phyloP scores from a whole-genome alignment of 1,140 invertebrate genomes.

The Heliothis subflexa region DNA sequence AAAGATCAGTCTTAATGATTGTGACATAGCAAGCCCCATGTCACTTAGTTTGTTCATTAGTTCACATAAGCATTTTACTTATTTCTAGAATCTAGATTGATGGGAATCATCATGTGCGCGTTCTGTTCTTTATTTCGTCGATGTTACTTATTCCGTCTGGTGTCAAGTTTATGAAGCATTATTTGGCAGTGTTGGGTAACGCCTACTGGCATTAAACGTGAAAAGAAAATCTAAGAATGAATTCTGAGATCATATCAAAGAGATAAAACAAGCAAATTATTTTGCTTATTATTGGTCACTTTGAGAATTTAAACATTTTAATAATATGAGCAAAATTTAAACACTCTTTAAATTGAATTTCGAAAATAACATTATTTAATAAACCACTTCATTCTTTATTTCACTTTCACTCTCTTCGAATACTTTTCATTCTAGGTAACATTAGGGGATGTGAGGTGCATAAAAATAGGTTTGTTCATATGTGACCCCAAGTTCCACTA shows the following conservation, averaged over 20 bases:
- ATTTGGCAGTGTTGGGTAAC: constrained; percentile 59
- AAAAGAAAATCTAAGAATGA: constrained; percentile 22
- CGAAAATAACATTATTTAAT: constrained; percentile 35
- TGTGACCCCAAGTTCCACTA: constrained; percentile 6
- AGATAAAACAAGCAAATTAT: constrained; percentile 18
- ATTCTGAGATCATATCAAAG: constrained; percentile 48
- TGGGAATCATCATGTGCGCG: not conserved
- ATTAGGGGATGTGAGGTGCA: constrained; percentile 8
- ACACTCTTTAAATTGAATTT: constrained; percentile 36
- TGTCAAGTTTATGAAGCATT: constrained; percentile 51
- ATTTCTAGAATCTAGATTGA: not conserved
- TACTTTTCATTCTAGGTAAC: not conserved
- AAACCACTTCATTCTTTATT: constrained; percentile 29
- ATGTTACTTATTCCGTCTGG: constrained; percentile 30
- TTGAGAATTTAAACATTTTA: constrained; percentile 52
- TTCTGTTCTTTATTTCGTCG: not conserved
- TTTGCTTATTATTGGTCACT: constrained; percentile 47
- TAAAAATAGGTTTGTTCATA: not conserved
- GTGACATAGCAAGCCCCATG: not conserved
- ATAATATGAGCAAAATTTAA: constrained; percentile 60
- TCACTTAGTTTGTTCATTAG: not conserved
- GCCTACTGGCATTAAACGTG: constrained; percentile 31
- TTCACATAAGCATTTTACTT: not conserved
- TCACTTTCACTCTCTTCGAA: constrained; percentile 5
- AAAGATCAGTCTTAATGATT: constrained; percentile 8